A percentile compares a stretch with the other conserved stretches of the same genome.
Conservation (phyloP, 2,888 invertebrate species). For the Luperina testacea region DNA sequence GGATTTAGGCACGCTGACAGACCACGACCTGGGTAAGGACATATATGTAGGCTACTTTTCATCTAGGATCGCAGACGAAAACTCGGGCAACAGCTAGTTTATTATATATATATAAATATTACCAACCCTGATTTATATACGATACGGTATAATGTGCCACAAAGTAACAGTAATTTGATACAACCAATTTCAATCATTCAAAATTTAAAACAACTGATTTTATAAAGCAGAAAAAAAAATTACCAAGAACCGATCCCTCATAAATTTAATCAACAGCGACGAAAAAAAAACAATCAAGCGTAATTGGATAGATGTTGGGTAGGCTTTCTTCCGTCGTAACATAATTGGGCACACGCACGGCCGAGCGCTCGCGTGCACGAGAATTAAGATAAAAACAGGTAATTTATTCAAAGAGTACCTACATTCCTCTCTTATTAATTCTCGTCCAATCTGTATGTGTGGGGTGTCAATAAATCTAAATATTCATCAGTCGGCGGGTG, state of each 20-base stretch:
- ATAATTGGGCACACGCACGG: conserved; percentile 65
- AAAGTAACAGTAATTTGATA: background rate
- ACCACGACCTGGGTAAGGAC: background rate
- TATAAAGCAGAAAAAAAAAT: conserved; percentile 48
- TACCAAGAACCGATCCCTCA: conserved; percentile 56
- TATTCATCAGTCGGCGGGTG: conserved; percentile 73
- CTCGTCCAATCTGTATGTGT: conserved; percentile 68
- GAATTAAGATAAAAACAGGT: conserved; percentile 73
- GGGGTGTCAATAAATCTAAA: conserved; percentile 79
- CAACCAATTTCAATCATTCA: conserved; percentile 28
- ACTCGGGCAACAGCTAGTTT: background rate
- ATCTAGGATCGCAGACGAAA: background rate
- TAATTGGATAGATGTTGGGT: conserved; percentile 65
- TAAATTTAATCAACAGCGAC: conserved; percentile 57
- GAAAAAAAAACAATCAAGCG: conserved; percentile 58
- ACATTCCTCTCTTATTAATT: conserved; percentile 68
- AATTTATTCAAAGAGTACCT: conserved; percentile 73
- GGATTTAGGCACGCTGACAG: too few relatives aligned
- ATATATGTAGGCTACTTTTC: background rate
- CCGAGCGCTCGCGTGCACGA: conserved; percentile 32
- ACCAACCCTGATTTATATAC: background rate
- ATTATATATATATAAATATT: background rate
- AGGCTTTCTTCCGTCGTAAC: conserved; percentile 55
- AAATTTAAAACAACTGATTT: conserved; percentile 50
- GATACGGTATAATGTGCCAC: background rate